These are phyloP conservation scores for Axis porcinus DNA, from an alignment of 2,113 vertebrate genomes.

Conservation along the genomic window DNA sequence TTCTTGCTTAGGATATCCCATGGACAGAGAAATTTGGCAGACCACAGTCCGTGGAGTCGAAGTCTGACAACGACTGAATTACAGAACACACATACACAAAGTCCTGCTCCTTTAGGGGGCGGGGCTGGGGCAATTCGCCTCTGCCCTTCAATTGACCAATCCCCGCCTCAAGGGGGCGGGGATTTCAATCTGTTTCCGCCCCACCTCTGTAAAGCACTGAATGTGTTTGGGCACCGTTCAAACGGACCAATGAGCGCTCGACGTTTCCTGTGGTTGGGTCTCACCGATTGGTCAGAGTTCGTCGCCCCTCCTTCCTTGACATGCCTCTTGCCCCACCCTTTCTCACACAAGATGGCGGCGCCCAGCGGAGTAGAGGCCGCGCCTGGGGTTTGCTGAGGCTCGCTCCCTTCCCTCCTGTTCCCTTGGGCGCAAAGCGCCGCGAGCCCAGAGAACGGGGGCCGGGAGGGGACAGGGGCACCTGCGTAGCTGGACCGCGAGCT, in stretches of 20 bases:
- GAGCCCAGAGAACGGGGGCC: slow-evolving; percentile 52
- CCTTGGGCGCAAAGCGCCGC: not conserved
- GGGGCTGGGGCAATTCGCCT: not conserved
- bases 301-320: not conserved
- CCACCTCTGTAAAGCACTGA: not conserved
- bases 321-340: not conserved
- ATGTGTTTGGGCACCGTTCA: slow-evolving; percentile 57
- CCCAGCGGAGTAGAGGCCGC: slow-evolving; percentile 9
- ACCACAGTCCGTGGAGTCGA: not conserved
- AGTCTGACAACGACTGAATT: not conserved
- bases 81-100: not conserved
- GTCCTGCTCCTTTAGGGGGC: not conserved
- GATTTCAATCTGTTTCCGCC: rapidly evolving
- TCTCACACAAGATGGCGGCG: slow-evolving; percentile 72
- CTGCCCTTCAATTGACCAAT: slow-evolving; percentile 5
- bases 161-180: not conserved
- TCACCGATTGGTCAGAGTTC: slow-evolving; percentile 52
- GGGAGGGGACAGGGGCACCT: slow-evolving; percentile 59
- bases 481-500: slow-evolving; percentile 45
- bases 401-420: not conserved
- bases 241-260: slow-evolving; percentile 72
- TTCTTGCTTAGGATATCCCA: not conserved
- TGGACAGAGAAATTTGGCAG: not conserved
- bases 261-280: rapidly evolving
- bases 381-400: not conserved